Percentiles rank a stretch among this genome's conserved stretches.
These are phyloP conservation scores for Phoenicopterus ruber DNA, from an alignment of 2,113 vertebrate genomes.

Conservation along the genomic window DNA sequence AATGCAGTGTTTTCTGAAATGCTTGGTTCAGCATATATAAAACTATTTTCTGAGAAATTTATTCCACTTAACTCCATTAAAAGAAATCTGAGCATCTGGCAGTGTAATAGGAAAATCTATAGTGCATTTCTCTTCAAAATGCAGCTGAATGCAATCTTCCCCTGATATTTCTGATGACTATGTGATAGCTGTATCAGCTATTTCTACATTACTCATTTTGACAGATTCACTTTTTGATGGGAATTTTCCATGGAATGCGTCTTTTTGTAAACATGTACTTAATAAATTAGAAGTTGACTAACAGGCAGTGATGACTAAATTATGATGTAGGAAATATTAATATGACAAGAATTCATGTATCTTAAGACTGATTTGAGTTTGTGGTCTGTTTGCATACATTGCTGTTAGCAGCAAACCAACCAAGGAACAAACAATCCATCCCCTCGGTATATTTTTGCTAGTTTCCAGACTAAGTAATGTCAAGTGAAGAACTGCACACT, in stretches of 20 bases:
- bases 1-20: background rate
- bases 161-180: slow-evolving; percentile 9
- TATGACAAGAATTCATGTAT: background rate
- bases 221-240: slow-evolving; percentile 19
- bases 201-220: slow-evolving; percentile 1
- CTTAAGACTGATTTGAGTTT: background rate
- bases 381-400: background rate
- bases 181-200: background rate
- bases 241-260: background rate
- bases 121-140: slow-evolving; percentile 48
- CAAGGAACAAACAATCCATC: background rate
- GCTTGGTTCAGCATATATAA: background rate
- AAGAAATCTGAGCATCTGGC: slow-evolving; percentile 41
- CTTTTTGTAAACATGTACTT: slow-evolving; percentile 1
- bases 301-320: slow-evolving; percentile 35
- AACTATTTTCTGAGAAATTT: slow-evolving; percentile 32
- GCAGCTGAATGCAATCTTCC: slow-evolving; percentile 51
- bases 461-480: background rate
- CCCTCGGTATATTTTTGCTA: background rate
- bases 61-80: slow-evolving; percentile 47
- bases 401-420: background rate
- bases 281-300: slow-evolving; percentile 18
- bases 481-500: background rate
- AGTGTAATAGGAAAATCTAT: background rate
- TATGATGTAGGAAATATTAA: slow-evolving; percentile 9